phyloP scores from a whole-genome alignment of 2,888 invertebrate genomes.

The Campoletis raptor region DNA sequence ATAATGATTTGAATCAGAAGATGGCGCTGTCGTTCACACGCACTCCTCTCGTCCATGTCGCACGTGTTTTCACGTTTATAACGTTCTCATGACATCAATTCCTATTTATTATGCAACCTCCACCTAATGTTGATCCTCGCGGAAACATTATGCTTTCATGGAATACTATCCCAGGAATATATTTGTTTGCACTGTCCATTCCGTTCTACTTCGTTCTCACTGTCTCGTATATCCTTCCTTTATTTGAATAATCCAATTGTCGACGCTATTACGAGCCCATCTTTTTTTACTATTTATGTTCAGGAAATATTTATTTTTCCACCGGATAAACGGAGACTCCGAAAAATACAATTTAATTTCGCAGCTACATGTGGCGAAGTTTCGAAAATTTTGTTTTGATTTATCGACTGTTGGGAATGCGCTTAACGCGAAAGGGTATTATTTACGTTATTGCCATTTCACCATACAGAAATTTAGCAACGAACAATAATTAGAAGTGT shows the following conservation, averaged over 20 bases:
- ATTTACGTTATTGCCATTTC: background rate
- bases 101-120: constrained; percentile 22
- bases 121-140: constrained; percentile 28
- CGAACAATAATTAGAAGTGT: background rate
- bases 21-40: constrained; percentile 46
- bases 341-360: constrained; percentile 2
- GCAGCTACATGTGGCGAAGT: background rate
- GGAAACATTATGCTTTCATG: constrained; percentile 10
- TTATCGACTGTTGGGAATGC: background rate
- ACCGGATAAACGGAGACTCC: background rate
- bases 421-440: background rate
- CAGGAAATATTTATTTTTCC: background rate
- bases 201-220: background rate
- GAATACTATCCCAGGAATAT: constrained; percentile 17
- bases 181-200: constrained; percentile 28
- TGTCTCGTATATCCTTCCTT: background rate
- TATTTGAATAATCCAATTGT: constrained; percentile 18
- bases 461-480: background rate
- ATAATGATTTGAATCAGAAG: constrained; percentile 62
- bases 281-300: background rate
- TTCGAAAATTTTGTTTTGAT: background rate
- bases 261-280: background rate
- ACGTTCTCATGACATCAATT: constrained; percentile 5
- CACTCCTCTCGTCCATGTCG: constrained; percentile 35
- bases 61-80: constrained; percentile 23